phyloP scores from a whole-genome alignment of 2,797 vertebrate species.

The Neosilurus hyrtlii region DNA sequence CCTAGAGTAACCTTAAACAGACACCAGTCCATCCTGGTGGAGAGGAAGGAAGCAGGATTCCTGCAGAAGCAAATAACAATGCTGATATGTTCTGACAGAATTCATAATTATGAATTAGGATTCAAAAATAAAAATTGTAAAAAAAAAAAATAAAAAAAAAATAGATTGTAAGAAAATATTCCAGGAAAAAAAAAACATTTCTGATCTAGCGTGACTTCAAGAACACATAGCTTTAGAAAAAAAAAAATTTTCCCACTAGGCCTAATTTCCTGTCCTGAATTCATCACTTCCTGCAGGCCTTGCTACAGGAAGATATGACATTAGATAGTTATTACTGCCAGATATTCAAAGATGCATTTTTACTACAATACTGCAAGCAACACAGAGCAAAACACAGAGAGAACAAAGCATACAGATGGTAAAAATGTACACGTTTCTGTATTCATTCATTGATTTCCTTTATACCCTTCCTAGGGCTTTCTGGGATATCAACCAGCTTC shows the following conservation, averaged over 20 bases:
- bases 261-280: neutral
- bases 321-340: neutral
- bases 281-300: neutral
- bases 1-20: neutral
- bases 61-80: neutral
- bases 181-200: neutral
- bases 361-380: neutral
- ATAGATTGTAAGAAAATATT: neutral
- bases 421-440: neutral
- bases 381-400: neutral
- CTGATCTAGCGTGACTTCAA: neutral
- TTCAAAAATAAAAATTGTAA: neutral
- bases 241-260: neutral
- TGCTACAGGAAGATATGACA: neutral
- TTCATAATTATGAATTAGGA: neutral
- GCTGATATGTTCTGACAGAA: neutral
- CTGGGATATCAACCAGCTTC: neutral
- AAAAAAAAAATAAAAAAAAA: neutral
- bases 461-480: neutral
- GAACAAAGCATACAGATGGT: neutral
- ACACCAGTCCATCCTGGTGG: slow-evolving; percentile 23
- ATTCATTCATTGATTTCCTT: neutral
- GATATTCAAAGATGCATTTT: neutral
- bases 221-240: neutral
- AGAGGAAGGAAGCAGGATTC: slow-evolving; percentile 58